Conservation (phyloP, 2,113 vertebrate genomes). For the Psilopsiagon aymara region DNA sequence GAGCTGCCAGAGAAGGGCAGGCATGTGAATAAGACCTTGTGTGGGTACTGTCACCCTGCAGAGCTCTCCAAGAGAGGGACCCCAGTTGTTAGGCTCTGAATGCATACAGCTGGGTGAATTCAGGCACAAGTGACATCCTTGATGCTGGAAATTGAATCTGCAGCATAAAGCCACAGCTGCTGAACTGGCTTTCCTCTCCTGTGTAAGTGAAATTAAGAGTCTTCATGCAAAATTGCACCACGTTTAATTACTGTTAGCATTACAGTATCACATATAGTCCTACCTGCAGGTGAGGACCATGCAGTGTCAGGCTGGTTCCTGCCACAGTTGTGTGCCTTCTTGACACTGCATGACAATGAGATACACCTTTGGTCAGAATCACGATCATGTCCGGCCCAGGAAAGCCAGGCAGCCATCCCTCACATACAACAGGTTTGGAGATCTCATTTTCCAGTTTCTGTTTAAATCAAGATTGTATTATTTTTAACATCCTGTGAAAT, state of each 20-base stretch:
- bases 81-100: background rate
- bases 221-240: background rate
- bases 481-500: background rate
- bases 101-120: background rate
- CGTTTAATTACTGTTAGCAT: background rate
- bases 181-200: background rate
- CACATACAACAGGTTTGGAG: background rate
- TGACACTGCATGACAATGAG: background rate
- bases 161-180: background rate
- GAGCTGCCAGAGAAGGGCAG: background rate
- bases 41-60: background rate
- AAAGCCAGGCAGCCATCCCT: background rate
- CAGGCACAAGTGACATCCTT: background rate
- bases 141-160: background rate
- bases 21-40: accelerated
- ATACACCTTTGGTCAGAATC: background rate
- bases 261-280: background rate
- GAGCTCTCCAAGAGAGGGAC: background rate
- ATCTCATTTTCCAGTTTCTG: background rate
- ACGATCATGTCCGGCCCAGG: background rate
- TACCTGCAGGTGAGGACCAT: background rate
- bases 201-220: background rate
- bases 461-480: background rate
- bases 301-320: background rate
- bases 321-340: background rate